A percentile compares a stretch with the other conserved stretches of the same genome.
phyloP scores from a whole-genome alignment of 2,113 vertebrate species.

The Microtus oregoni region DNA sequence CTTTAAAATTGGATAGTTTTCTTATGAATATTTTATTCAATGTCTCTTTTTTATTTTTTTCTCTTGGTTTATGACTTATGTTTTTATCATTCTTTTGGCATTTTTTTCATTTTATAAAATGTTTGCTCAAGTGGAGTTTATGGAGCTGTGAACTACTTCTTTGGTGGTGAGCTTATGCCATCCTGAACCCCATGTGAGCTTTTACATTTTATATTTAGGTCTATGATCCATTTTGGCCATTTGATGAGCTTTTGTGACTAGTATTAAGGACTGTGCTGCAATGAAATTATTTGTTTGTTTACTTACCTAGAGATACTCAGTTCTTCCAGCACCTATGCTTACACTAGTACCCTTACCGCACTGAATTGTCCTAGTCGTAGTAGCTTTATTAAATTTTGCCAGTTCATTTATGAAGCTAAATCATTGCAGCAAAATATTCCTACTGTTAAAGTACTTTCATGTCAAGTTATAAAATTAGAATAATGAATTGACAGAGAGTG shows the following conservation, averaged over 20 bases:
- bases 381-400: conserved; percentile 20
- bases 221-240: background rate
- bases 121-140: background rate
- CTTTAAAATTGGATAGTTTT: background rate
- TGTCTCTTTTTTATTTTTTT: background rate
- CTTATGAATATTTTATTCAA: background rate
- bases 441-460: background rate
- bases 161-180: background rate
- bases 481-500: background rate
- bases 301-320: background rate
- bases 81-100: background rate
- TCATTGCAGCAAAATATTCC: background rate
- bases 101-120: background rate
- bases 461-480: background rate
- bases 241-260: background rate
- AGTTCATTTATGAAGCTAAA: conserved; percentile 68
- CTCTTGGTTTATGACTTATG: background rate
- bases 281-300: background rate
- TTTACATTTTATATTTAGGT: background rate
- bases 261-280: background rate
- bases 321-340: background rate
- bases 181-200: background rate
- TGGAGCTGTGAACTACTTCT: background rate
- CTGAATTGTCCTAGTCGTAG: background rate
- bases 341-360: background rate